Conservation (phyloP, 1,140 invertebrate genomes). For the Drosophila quadrilineata region DNA sequence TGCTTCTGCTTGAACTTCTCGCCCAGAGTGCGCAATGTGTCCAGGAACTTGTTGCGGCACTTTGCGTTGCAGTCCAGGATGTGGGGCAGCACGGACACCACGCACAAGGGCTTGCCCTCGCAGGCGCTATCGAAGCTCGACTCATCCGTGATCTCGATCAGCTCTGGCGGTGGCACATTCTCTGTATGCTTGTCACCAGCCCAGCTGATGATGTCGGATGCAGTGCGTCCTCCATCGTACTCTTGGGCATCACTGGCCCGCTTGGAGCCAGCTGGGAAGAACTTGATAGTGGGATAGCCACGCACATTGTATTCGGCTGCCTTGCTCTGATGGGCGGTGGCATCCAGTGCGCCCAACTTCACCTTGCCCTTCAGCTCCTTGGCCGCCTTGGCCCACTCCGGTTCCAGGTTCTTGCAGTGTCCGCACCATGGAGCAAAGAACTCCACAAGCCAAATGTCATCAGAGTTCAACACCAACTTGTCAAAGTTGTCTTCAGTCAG, state of each 20-base stretch:
- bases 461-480: slow-evolving; percentile 92
- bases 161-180: slow-evolving; percentile 94
- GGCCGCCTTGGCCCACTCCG: slow-evolving; percentile 97
- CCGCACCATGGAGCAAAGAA: slow-evolving; percentile 99
- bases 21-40: slow-evolving; percentile 88
- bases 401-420: slow-evolving; percentile 97
- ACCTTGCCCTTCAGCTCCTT: slow-evolving; percentile 96
- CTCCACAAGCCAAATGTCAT: slow-evolving; percentile 97
- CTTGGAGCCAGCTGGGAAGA: slow-evolving; percentile 93
- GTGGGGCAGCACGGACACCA: slow-evolving; percentile 96
- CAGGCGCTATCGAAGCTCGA: slow-evolving; percentile 88
- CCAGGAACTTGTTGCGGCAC: slow-evolving; percentile 95
- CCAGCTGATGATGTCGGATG: slow-evolving; percentile 95
- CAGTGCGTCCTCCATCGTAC: slow-evolving; percentile 94
- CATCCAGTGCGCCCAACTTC: slow-evolving; percentile 97
- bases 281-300: slow-evolving; percentile 99
- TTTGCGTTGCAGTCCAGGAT: slow-evolving; percentile 98
- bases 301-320: slow-evolving; percentile 89
- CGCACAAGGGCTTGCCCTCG: slow-evolving; percentile 93
- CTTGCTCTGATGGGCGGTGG: slow-evolving; percentile 93
- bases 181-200: slow-evolving; percentile 92
- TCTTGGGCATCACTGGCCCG: slow-evolving; percentile 87
- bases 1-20: slow-evolving; percentile 97
- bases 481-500: slow-evolving; percentile 98
- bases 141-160: slow-evolving; percentile 87